A percentile compares a stretch with the other conserved stretches of the same genome.
Evolutionary conservation across 2,888 invertebrate species (phyloP).

Genomic region (Hemistola chrysoprasaria): DNA sequence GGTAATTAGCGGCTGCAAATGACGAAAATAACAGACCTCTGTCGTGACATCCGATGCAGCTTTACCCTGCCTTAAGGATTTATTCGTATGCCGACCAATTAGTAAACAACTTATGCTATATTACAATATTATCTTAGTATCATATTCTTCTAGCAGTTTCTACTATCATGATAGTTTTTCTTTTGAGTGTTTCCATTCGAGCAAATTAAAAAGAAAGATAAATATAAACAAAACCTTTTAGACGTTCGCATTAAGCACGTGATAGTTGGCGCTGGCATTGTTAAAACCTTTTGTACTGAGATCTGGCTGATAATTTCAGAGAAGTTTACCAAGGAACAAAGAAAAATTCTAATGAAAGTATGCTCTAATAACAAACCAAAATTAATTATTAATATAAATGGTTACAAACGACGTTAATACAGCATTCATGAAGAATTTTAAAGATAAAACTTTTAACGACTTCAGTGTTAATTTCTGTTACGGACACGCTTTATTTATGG

Average conservation of each 20-base stretch:
- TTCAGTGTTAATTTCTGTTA: slow-evolving; percentile 44
- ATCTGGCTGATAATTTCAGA: too few species aligned
- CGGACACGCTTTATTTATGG: slow-evolving; percentile 42
- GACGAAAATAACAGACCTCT: slow-evolving; percentile 63
- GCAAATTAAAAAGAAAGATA: too few species aligned
- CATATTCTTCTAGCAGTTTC: too few species aligned
- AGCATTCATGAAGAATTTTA: slow-evolving; percentile 34
- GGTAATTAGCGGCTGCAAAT: slow-evolving; percentile 65
- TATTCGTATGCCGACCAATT: neutral
- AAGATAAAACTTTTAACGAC: slow-evolving; percentile 47
- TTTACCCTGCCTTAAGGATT: slow-evolving; percentile 18
- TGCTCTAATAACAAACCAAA: slow-evolving; percentile 10
- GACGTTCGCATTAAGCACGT: too few species aligned
- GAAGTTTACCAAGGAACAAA: neutral
- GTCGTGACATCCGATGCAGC: slow-evolving; percentile 54
- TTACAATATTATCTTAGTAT: too few species aligned
- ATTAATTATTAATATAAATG: slow-evolving; percentile 11
- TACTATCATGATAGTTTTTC: too few species aligned
- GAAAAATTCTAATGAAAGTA: neutral
- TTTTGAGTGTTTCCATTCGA: too few species aligned
- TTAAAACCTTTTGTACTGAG: too few species aligned
- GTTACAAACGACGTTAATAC: slow-evolving; percentile 21
- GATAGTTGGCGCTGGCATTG: too few species aligned
- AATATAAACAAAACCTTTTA: too few species aligned
- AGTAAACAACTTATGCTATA: neutral